Conservation (phyloP, 2,797 vertebrate genomes). For the Scolopax bukidnonensis region DNA sequence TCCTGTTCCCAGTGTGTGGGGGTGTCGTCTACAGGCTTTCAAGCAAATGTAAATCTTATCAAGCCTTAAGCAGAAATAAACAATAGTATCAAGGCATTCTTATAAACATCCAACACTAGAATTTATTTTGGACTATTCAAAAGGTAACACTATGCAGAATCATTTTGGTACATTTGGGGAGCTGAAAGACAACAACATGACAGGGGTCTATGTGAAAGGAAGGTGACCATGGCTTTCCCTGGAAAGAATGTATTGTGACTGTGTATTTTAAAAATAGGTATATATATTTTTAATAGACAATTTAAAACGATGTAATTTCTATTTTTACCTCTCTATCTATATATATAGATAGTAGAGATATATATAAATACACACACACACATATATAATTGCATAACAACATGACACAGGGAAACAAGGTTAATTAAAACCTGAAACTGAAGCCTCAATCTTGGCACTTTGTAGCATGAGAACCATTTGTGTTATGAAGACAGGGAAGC, state of each 20-base stretch:
- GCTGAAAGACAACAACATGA: neutral
- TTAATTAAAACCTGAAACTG: conserved; percentile 46
- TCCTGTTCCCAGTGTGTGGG: neutral
- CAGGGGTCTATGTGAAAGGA: neutral
- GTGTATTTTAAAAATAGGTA: conserved; percentile 47
- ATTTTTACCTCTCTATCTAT: conserved; percentile 25
- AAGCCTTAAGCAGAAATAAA: neutral
- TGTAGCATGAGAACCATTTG: conserved; percentile 1
- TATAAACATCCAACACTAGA: neutral
- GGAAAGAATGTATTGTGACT: conserved; percentile 49
- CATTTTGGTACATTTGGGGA: neutral
- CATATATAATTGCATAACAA: conserved; percentile 27
- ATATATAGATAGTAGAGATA: neutral
- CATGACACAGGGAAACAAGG: conserved; percentile 31
- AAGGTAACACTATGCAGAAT: neutral
- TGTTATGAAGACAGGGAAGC: conserved; percentile 1
- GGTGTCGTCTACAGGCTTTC: neutral
- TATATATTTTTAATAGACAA: conserved; percentile 24
- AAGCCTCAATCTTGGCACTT: neutral
- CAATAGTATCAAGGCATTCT: neutral
- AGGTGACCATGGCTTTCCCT: conserved; percentile 27
- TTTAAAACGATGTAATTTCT: neutral
- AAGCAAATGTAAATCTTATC: neutral
- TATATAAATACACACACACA: neutral
- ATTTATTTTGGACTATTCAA: neutral